Evolutionary conservation across 2,113 vertebrate genomes (phyloP), one percentile per base, ranked within the genome.

Genomic region (Lampris megalopsis): DNA sequence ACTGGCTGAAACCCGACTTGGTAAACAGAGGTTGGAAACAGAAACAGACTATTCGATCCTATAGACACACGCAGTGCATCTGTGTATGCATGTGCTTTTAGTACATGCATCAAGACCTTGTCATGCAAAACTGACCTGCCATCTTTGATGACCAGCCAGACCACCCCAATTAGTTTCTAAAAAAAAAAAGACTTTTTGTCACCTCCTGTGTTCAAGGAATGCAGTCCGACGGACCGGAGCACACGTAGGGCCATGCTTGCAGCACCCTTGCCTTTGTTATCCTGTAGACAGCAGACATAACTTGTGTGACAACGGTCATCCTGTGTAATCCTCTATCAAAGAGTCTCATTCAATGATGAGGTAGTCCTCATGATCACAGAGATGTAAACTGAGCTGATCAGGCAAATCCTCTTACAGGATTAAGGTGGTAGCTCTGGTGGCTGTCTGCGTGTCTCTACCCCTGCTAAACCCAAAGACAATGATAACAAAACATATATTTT

Each of bases 381-480:
- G 62, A 77, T 69, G 49, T 66, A 41, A 47, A 2, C 37, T 65
- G 56, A 80, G 37, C 13, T 57, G 58, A 80, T 79, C 59, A 60
- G 58, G 48, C 11, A 49, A 85, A 86, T 83, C 86, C 58, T 80
- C 57, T 86, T 73, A 84, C 1, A 56, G 49, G 81, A 79, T 84
- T 86, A 68, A 67, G 42, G 50, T 35, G 58, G 45, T 65, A 35
- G 63, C 70, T 37, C 69, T 42, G 42, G 42, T 42, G 35, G 40
- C 53, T 45, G 56, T 9, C 60, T 43, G 24, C 43, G 2, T 35
- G 7, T 74, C 9, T 10, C 57, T 67, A 9, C 10, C 37, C 72
- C 42, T 61, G 42, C 65, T 3, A 9, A 1, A 5, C 49, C 35
- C 35, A 10, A n/a, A 10, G 9, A 11, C 61, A 57, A 47, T 57